A percentile compares a stretch with the other conserved stretches of the same genome.
These are phyloP conservation scores for Crossocerus cetratus DNA, from an alignment of 2,888 invertebrate genomes.

Conservation along the genomic window DNA sequence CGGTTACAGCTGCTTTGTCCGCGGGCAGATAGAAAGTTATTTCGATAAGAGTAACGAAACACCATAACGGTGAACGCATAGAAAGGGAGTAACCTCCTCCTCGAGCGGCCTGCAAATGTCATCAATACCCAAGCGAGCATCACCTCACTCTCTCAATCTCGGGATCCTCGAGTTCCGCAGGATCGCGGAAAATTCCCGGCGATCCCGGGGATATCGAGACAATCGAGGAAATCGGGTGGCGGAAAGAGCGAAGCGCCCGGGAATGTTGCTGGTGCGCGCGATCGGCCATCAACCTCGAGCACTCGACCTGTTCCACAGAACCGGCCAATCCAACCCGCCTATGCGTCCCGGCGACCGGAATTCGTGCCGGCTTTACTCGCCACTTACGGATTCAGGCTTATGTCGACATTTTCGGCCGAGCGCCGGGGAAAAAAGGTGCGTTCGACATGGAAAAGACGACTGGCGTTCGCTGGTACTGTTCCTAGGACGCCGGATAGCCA, in stretches of 20 bases:
- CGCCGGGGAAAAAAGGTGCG: not conserved
- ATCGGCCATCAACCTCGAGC: slow-evolving; percentile 70
- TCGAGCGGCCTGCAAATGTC: not conserved
- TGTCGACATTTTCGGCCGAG: slow-evolving; percentile 3
- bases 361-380: slow-evolving; percentile 30
- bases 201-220: slow-evolving; percentile 31
- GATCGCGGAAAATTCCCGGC: too few relatives aligned
- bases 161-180: slow-evolving; percentile 4
- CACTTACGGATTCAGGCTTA: slow-evolving; percentile 24
- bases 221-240: too few relatives aligned
- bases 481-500: too few relatives aligned
- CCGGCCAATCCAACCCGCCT: slow-evolving; percentile 52
- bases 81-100: not conserved
- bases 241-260: slow-evolving; percentile 57
- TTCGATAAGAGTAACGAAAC: not conserved
- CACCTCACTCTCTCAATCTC: too few relatives aligned
- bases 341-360: slow-evolving; percentile 28
- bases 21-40: not conserved
- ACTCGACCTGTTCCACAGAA: slow-evolving; percentile 47
- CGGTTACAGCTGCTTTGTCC: not conserved
- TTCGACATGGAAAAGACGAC: not conserved
- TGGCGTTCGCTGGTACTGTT: too few relatives aligned
- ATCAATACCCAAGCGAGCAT: too few relatives aligned
- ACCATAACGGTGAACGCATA: too few relatives aligned
- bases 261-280: slow-evolving; percentile 66